Percentiles rank a stretch among this genome's conserved stretches.
Conservation (phyloP, 2,888 invertebrate species). For the Mythimna pallens region DNA sequence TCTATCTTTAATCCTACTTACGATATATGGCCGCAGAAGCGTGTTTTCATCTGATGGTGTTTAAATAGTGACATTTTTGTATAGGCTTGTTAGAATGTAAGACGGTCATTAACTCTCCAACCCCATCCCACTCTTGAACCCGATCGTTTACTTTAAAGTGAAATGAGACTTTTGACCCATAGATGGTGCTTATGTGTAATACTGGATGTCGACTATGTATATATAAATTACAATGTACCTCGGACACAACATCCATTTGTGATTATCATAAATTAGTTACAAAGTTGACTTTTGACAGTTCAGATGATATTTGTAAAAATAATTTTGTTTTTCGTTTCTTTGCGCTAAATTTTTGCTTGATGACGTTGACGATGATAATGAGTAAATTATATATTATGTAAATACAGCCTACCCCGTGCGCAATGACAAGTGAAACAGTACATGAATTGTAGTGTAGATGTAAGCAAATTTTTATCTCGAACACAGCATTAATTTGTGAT, state of each 20-base stretch:
- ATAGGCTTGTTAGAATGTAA: not conserved
- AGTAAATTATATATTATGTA: not conserved
- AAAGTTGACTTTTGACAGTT: not conserved
- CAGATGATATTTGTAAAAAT: not conserved
- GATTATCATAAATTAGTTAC: constrained; percentile 18
- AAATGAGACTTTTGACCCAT: not conserved
- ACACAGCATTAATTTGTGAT: constrained; percentile 18
- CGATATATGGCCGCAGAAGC: constrained; percentile 2
- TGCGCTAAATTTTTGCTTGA: constrained; percentile 1
- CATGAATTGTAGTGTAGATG: not conserved
- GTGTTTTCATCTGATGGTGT: constrained; percentile 15
- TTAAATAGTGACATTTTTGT: not conserved
- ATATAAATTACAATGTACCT: not conserved
- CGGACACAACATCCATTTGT: constrained; percentile 1
- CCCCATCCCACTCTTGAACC: not conserved
- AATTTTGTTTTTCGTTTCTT: constrained; percentile 2
- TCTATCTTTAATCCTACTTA: constrained; percentile 9
- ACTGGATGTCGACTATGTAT: not conserved
- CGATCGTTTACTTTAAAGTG: constrained; percentile 1
- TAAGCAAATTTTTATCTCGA: not conserved
- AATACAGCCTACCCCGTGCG: not conserved
- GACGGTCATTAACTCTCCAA: constrained; percentile 5
- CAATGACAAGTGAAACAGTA: not conserved
- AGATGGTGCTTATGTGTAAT: not conserved
- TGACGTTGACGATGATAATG: not conserved